phyloP scores from a whole-genome alignment of 2,888 invertebrate species.

The Perithous albicinctus region DNA sequence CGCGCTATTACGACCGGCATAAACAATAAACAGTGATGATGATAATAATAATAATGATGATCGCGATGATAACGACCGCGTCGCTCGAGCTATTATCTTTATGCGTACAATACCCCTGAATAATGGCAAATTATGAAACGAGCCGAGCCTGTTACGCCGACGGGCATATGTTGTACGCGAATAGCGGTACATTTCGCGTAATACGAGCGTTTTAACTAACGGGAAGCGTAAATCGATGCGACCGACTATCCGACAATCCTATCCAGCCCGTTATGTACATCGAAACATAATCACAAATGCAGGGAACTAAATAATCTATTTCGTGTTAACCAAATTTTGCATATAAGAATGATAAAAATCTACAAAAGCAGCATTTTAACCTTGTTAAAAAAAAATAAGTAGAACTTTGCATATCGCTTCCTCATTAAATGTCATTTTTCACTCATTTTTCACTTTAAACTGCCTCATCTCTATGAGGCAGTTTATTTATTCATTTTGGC shows the following conservation, averaged over 20 bases:
- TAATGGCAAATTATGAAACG: slow-evolving; percentile 35
- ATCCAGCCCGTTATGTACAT: slow-evolving; percentile 2
- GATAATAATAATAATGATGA: slow-evolving; percentile 11
- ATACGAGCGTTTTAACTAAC: slow-evolving; percentile 34
- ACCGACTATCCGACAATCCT: background rate
- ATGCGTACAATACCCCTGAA: slow-evolving; percentile 39
- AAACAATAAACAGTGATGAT: slow-evolving; percentile 44
- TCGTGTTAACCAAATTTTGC: background rate
- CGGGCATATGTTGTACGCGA: slow-evolving; percentile 24
- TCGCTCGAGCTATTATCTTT: slow-evolving; percentile 31
- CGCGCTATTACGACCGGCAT: slow-evolving; percentile 11
- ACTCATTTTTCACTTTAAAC: no score
- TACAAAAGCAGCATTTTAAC: no score
- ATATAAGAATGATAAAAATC: background rate
- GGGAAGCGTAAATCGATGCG: background rate
- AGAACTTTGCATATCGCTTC: no score
- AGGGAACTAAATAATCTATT: background rate
- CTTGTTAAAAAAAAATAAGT: no score
- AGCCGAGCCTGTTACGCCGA: slow-evolving; percentile 22
- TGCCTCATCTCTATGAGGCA: no score
- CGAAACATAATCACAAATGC: background rate
- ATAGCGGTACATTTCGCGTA: slow-evolving; percentile 41
- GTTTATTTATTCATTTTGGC: no score
- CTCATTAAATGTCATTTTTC: no score
- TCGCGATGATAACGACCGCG: slow-evolving; percentile 29